Evolutionary conservation across 35 echinoderm and acorn worm genomes (phyloP), one percentile per base, ranked within the genome.

Genomic region (Lytechinus pictus): DNA sequence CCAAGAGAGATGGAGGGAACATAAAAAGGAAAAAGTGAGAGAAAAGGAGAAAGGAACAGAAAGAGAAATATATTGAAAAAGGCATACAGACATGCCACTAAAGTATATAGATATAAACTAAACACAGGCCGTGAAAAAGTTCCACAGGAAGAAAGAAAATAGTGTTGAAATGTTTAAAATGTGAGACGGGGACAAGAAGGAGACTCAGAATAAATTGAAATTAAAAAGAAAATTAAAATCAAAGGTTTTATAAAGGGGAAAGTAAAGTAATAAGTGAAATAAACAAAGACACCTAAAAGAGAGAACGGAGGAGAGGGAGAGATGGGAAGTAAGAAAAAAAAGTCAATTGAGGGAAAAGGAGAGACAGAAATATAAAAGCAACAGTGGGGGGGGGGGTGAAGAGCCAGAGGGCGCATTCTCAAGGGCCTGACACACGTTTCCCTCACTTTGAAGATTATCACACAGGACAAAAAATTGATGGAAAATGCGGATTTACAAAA

Each of bases 361-460:
- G 52, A 54, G 55, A 21, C 10, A 56, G 33, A 56, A 10, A 94
- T 3, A 54, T 44, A 44, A 44, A 44, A 44, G 33, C 33, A 57
- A 94, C 9, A 94, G 33, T 10, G 33, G 27, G 53, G 10, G 53
- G 24, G 92, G 57, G 92, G 33, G 33, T 44, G 33, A 44, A 44
- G 33, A 44, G 33, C 33, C 33, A 24, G 54, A 54, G 13, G 27
- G 29, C 19, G 66, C 4, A 51, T 33, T 54, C 89, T 54, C 89
- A 52, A 91, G 89, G 53, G 89, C 53, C 33, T 54, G 33, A 54
- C 33, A 52, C 53, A 33, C 19, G 53, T 13, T 6, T 13, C 52
- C 89, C 66, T 79, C 66, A 79, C 66, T 79, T 79, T 79, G 66
- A 79, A 79, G 66, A 79, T 79, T 79, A 79, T 79, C 66, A n/a